Evolutionary conservation across 2,113 vertebrate genomes (phyloP).

Genomic region (Nycticorax nycticorax): DNA sequence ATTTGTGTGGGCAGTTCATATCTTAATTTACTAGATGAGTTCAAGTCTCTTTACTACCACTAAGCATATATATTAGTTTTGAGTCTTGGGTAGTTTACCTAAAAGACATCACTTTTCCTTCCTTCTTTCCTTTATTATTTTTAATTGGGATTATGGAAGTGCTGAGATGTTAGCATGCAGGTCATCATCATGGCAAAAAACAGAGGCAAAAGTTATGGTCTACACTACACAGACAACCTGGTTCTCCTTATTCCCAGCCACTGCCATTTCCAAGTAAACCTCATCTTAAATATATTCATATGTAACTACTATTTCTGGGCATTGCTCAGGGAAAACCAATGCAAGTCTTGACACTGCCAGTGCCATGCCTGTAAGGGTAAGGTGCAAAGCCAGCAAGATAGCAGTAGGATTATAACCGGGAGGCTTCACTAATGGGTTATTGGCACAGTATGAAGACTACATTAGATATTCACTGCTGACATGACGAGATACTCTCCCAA

Average conservation of each 20-base stretch:
- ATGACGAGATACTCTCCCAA: background rate
- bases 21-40: background rate
- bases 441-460: background rate
- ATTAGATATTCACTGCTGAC: conserved; percentile 22
- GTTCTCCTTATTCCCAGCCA: background rate
- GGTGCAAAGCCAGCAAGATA: conserved; percentile 18
- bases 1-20: background rate
- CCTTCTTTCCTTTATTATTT: background rate
- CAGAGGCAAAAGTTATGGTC: background rate
- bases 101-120: background rate
- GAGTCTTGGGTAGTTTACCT: background rate
- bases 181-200: background rate
- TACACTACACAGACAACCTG: background rate
- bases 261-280: background rate
- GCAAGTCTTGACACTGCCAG: background rate
- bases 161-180: background rate
- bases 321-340: background rate
- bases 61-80: background rate
- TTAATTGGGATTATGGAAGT: background rate
- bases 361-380: accelerated
- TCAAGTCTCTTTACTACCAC: background rate
- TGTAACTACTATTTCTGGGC: background rate
- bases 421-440: background rate
- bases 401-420: background rate
- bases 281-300: background rate